Percentiles rank a stretch among this genome's conserved stretches.
These are phyloP conservation scores for Astyanax mexicanus DNA, from an alignment of 2,797 vertebrate species.

Conservation along the genomic window DNA sequence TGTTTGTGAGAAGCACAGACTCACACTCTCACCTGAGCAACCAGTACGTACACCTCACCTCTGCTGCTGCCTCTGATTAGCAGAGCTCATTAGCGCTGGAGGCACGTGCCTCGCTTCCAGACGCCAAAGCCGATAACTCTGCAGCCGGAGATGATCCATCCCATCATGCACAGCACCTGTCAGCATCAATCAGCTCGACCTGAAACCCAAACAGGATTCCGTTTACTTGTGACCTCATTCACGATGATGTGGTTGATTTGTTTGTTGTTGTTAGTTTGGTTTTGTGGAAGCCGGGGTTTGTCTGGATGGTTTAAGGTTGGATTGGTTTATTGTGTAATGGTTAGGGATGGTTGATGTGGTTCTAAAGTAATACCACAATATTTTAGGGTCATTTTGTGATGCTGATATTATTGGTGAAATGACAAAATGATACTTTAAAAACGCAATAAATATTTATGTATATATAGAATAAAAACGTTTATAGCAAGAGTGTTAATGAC, in stretches of 20 bases:
- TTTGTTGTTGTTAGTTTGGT: neutral
- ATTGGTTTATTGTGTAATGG: slow-evolving; percentile 12
- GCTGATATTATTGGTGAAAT: too few relatives aligned
- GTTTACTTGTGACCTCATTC: slow-evolving; percentile 6
- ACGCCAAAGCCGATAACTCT: slow-evolving; percentile 54
- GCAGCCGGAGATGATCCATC: slow-evolving; percentile 49
- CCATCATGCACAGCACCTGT: slow-evolving; percentile 38
- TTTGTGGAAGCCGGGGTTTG: neutral
- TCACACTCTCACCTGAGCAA: slow-evolving; percentile 2
- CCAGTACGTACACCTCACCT: slow-evolving; percentile 25
- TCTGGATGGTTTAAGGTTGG: neutral
- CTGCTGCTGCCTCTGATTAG: slow-evolving; percentile 37
- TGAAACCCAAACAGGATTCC: slow-evolving; percentile 22
- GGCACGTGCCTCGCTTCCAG: slow-evolving; percentile 34
- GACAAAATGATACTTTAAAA: too few relatives aligned
- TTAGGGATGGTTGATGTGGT: too few relatives aligned
- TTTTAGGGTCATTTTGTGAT: too few relatives aligned
- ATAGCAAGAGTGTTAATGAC: too few relatives aligned
- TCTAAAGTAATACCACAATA: too few relatives aligned
- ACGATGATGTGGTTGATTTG: too few relatives aligned
- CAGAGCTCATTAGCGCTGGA: slow-evolving; percentile 22
- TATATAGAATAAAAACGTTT: too few relatives aligned
- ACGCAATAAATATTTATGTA: too few relatives aligned
- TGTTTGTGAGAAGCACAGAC: slow-evolving; percentile 3
- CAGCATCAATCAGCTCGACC: slow-evolving; percentile 18